Conservation (phyloP, 2,797 vertebrate genomes). For the Ctenosaura bakeri region DNA sequence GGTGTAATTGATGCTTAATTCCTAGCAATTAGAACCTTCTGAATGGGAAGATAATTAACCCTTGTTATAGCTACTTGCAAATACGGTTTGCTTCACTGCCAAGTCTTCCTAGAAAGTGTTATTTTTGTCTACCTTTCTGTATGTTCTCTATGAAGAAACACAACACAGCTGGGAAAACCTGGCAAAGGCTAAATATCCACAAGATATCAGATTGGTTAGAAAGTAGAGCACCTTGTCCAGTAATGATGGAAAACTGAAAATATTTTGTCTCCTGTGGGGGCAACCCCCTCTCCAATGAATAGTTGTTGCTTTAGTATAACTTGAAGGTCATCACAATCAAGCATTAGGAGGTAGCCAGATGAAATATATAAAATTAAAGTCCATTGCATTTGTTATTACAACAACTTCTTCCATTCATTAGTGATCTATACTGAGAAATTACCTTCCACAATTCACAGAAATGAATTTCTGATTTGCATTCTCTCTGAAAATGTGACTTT, state of each 20-base stretch:
- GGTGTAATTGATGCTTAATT: slow-evolving; percentile 26
- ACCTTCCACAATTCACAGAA: background rate
- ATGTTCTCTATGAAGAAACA: slow-evolving; percentile 15
- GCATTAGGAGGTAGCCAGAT: slow-evolving; percentile 27
- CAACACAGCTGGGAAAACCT: background rate
- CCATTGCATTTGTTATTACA: slow-evolving; percentile 9
- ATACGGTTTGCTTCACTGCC: slow-evolving; percentile 3
- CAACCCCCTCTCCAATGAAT: background rate
- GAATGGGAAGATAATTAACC: slow-evolving; percentile 32
- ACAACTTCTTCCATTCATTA: slow-evolving; percentile 38
- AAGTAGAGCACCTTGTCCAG: background rate
- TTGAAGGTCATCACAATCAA: slow-evolving; percentile 1
- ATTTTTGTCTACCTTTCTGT: background rate
- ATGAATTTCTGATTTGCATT: slow-evolving; percentile 46
- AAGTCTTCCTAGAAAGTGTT: slow-evolving; percentile 14
- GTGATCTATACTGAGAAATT: slow-evolving; percentile 24
- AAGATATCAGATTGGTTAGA: background rate
- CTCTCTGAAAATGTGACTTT: slow-evolving; percentile 20
- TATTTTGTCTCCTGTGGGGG: background rate
- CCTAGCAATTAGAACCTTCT: slow-evolving; percentile 29
- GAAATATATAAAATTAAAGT: slow-evolving; percentile 2
- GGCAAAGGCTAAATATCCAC: slow-evolving; percentile 1
- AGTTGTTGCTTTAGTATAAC: background rate
- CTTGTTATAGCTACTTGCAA: slow-evolving; percentile 33
- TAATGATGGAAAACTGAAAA: background rate